Percentiles rank a stretch among this genome's conserved stretches.
Conservation (phyloP, 92 coral and sea anemone species). For the Actinernus sp. region DNA sequence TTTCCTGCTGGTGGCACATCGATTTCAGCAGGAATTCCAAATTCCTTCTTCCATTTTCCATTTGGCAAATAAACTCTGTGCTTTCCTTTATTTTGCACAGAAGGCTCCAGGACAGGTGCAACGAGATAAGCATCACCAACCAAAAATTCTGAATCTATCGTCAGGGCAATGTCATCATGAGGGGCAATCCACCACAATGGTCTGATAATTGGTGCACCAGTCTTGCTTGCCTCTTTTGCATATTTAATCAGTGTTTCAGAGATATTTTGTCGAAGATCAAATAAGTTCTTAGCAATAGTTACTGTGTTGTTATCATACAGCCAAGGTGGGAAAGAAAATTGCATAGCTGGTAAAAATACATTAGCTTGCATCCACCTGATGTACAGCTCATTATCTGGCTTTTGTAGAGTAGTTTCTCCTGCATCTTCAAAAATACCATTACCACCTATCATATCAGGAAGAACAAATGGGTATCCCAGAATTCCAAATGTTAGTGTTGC, state of each 20-base stretch:
- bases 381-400: slow-evolving; percentile 74
- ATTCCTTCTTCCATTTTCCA: slow-evolving; percentile 77
- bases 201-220: slow-evolving; percentile 72
- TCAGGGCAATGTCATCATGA: slow-evolving; percentile 54
- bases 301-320: slow-evolving; percentile 66
- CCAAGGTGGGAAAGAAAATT: slow-evolving; percentile 82
- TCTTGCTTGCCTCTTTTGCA: slow-evolving; percentile 62
- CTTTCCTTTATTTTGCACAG: slow-evolving; percentile 30
- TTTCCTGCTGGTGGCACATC: slow-evolving; percentile 40
- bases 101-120: slow-evolving; percentile 76
- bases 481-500: slow-evolving; percentile 81
- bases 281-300: slow-evolving; percentile 41
- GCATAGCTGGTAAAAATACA: slow-evolving; percentile 78
- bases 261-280: slow-evolving; percentile 49
- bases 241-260: slow-evolving; percentile 47
- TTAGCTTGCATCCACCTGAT: slow-evolving; percentile 87
- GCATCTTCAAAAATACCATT: slow-evolving; percentile 37
- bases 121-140: slow-evolving; percentile 71
- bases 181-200: slow-evolving; percentile 95
- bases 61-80: slow-evolving; percentile 71
- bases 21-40: slow-evolving; percentile 36
- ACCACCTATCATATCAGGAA: slow-evolving; percentile 88
- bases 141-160: slow-evolving; percentile 69
- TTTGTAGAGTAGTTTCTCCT: slow-evolving; percentile 3
- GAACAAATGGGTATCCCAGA: slow-evolving; percentile 85